phyloP scores from a whole-genome alignment of 1,140 invertebrate species.

The Calephelis virginiensis region DNA sequence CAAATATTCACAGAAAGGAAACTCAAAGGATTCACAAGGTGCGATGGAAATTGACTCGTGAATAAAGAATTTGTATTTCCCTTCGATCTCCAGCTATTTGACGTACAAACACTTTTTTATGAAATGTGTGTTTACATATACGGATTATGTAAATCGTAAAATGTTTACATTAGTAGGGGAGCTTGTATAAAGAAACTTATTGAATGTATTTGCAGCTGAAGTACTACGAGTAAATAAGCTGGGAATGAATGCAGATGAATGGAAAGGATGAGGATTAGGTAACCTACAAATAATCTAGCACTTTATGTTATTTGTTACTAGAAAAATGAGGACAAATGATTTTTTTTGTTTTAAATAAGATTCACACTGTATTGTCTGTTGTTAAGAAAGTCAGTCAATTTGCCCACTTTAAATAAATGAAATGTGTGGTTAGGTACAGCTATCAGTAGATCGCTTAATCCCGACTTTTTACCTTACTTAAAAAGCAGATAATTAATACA shows the following conservation, averaged over 20 bases:
- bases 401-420: no score
- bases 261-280: not conserved
- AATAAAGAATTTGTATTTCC: conserved; percentile 14
- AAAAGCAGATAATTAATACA: no score
- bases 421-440: no score
- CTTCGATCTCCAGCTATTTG: conserved; percentile 9
- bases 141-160: conserved; percentile 11
- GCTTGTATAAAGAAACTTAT: not conserved
- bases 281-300: not conserved
- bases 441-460: no score
- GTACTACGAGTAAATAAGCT: not conserved
- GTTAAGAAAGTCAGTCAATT: no score
- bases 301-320: no score
- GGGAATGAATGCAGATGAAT: not conserved
- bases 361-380: no score
- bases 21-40: not conserved
- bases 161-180: conserved; percentile 7
- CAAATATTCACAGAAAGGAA: not conserved
- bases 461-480: no score
- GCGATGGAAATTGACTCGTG: conserved; percentile 12
- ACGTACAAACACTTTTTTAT: conserved; percentile 12
- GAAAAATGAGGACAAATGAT: no score
- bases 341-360: no score
- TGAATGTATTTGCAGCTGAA: not conserved
- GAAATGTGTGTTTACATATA: conserved; percentile 8